Conservation (phyloP, 2,888 invertebrate species). For the Campoplex capitator region DNA sequence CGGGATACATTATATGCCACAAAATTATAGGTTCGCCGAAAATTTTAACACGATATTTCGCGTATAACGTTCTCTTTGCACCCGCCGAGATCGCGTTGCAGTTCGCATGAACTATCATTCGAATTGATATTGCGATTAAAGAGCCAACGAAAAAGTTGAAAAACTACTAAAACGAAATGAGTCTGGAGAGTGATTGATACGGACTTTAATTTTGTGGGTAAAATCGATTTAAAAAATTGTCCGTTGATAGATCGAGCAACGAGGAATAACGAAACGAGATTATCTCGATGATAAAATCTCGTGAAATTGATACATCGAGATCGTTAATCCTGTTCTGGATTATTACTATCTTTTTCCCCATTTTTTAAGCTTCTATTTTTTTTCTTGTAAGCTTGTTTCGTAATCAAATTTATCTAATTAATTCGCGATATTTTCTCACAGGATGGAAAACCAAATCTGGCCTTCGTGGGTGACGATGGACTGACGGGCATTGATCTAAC, state of each 20-base stretch:
- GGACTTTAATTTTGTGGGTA: too few species aligned
- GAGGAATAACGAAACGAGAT: background rate
- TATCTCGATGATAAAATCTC: slow-evolving; percentile 4
- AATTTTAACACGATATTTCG: slow-evolving; percentile 57
- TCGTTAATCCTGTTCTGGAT: slow-evolving; percentile 5
- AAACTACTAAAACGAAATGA: background rate
- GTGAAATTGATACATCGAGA: slow-evolving; percentile 22
- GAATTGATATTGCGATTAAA: background rate
- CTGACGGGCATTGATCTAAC: slow-evolving; percentile 72
- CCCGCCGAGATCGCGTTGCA: background rate
- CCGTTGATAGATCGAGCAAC: slow-evolving; percentile 1
- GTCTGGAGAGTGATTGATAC: too few species aligned
- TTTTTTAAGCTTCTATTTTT: slow-evolving; percentile 10
- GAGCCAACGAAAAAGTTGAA: background rate
- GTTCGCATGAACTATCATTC: slow-evolving; percentile 19
- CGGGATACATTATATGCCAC: slow-evolving; percentile 48
- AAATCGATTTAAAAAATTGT: background rate
- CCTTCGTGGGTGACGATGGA: slow-evolving; percentile 79
- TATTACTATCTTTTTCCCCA: slow-evolving; percentile 7
- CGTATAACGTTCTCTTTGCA: background rate
- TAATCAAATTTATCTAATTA: background rate
- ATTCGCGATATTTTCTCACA: slow-evolving; percentile 63
- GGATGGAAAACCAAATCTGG: slow-evolving; percentile 79
- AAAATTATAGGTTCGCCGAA: slow-evolving; percentile 60
- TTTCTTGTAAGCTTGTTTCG: background rate